phyloP scores from a whole-genome alignment of 2,888 invertebrate genomes.

The Ophioninae sp. region DNA sequence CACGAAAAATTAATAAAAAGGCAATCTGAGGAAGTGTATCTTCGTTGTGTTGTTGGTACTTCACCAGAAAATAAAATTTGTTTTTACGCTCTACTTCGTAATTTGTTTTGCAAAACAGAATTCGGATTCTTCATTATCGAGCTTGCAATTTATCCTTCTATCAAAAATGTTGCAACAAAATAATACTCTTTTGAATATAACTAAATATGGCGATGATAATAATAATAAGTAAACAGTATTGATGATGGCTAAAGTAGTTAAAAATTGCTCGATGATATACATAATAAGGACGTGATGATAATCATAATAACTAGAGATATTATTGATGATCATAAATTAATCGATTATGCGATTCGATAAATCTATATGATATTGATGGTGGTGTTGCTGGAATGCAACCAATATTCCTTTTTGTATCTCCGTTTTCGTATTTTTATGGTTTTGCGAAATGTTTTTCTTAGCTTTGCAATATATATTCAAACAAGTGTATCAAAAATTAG shows the following conservation, averaged over 20 bases:
- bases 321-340: neutral
- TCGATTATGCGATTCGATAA: neutral
- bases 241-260: no score
- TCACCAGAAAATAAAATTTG: neutral
- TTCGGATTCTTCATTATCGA: neutral
- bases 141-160: neutral
- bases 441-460: neutral
- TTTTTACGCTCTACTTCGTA: neutral
- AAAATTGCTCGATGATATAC: no score
- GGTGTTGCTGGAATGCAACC: neutral
- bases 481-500: neutral
- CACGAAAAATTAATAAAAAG: neutral
- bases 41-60: neutral
- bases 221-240: no score
- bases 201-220: no score
- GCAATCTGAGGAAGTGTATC: neutral
- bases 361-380: no score
- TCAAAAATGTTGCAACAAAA: neutral
- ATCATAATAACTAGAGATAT: no score
- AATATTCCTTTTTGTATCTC: neutral
- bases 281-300: no score
- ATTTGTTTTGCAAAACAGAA: neutral
- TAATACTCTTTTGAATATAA: neutral
- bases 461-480: neutral
- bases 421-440: neutral